Base-by-base conservation (phyloP, 2,113 vertebrate genomes). In the Mohoua ochrocephala region DNA sequence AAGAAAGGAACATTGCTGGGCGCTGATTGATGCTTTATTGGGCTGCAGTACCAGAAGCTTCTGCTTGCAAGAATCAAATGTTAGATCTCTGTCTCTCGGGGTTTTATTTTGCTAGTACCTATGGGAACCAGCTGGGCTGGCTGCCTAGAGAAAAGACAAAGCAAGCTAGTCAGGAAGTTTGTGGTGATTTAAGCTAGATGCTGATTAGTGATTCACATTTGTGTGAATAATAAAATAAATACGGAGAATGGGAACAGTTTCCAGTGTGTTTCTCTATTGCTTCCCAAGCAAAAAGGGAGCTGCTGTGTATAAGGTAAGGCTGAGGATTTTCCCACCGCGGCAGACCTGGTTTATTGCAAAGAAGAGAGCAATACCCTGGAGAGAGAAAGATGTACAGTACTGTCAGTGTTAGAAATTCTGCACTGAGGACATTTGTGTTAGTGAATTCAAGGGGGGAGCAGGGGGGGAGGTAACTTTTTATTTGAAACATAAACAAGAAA, bases 111-210 rank as follows among this genome's bases (percentile, higher is more conserved):
- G 65, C 82, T 65, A 52, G 73, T 90, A 91, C 87, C 77, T 85
- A 53, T 93, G 93, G 96, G 95, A 93, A 89, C 69, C 84, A 91
- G 57, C 68, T 77, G 89, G 75, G 79, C 73, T 79, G 37, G 28
- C 84, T 94, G 92, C 88, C 92, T 93, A 50, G 84, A 84, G 89
- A 80, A 96, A 87, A 95, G 88, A 95, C 83, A 96, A 90, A 95
- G 89, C 80, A 75, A 87, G 41, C 84, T 69, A 59, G 67, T 78
- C 52, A 60, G 83, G 71, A 91, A 86, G 75, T 88, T 96, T 91
- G 73, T 68, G 68, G 85, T 90, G 94, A 92, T 95, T 92, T 92
- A 91, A 92, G 86, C 59, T 45, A 67, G 91, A 75, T 64, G 37
- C 64, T 90, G 81, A 89, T 90, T 85, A 87, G 83, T 77, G 80